These are phyloP conservation scores for Sitophilus oryzae DNA, from an alignment of 1,140 invertebrate genomes.

Conservation along the genomic window DNA sequence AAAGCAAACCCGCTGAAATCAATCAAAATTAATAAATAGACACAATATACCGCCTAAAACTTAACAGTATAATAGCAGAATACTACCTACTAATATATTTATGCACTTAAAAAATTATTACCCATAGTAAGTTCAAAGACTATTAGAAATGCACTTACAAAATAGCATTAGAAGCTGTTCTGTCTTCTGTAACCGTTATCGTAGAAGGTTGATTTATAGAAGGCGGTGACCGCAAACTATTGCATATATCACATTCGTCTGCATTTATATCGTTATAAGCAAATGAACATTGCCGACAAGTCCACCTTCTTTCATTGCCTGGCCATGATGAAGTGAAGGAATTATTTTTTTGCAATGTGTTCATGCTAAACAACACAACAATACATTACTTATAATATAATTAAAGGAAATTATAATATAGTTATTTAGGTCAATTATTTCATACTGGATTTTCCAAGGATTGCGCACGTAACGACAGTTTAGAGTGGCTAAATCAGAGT, in stretches of 20 bases:
- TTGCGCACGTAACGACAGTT: too few species aligned
- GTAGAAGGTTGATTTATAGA: constrained; percentile 61
- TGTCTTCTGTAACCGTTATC: constrained; percentile 61
- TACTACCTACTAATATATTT: too few species aligned
- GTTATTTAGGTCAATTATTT: too few species aligned
- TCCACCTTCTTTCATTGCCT: constrained; percentile 66
- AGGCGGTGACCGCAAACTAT: constrained; percentile 56
- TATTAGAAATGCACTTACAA: constrained; percentile 11
- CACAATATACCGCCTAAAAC: too few species aligned
- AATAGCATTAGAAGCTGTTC: constrained; percentile 15
- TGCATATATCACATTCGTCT: constrained; percentile 73
- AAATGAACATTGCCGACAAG: constrained; percentile 79
- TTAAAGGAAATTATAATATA: too few species aligned
- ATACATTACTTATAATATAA: too few species aligned
- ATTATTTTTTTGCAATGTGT: constrained; percentile 12
- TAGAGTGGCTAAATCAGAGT: too few species aligned
- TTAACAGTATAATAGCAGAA: too few species aligned
- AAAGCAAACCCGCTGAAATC: too few species aligned
- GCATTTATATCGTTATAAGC: constrained; percentile 78
- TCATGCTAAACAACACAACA: constrained; percentile 8
- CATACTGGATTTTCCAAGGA: too few species aligned
- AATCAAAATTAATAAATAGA: too few species aligned
- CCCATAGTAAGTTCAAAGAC: neutral
- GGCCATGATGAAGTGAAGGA: constrained; percentile 24
- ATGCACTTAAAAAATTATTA: too few species aligned